These are phyloP conservation scores for Petrolisthes cinctipes DNA, from an alignment of 2,888 invertebrate species.

Conservation along the genomic window DNA sequence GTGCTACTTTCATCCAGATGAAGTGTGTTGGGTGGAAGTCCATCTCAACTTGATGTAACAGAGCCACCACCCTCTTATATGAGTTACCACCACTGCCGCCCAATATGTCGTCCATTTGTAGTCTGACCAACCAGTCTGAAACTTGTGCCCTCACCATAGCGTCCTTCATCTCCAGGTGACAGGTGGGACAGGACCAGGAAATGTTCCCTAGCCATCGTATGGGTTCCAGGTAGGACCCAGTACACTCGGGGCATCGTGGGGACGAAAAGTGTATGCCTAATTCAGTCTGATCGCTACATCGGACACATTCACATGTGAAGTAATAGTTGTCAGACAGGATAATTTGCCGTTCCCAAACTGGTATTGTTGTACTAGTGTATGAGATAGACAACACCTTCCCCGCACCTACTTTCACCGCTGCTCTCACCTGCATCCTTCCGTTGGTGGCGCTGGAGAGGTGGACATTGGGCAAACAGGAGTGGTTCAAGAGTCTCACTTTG, in stretches of 20 bases:
- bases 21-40: conserved; percentile 53
- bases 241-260: conserved; percentile 55
- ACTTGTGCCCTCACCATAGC: conserved; percentile 46
- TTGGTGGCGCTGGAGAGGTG: conserved; percentile 82
- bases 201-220: conserved; percentile 17
- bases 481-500: conserved; percentile 81
- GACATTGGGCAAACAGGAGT: conserved; percentile 85
- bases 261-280: conserved; percentile 56
- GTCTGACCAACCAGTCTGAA: conserved; percentile 31
- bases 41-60: conserved; percentile 42
- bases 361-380: conserved; percentile 75
- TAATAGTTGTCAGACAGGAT: conserved; percentile 33
- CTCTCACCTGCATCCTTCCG: conserved; percentile 76
- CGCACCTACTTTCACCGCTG: conserved; percentile 74
- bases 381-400: conserved; percentile 83
- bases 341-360: conserved; percentile 54
- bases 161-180: conserved; percentile 24
- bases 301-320: conserved; percentile 53
- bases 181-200: conserved; percentile 49
- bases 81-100: conserved; percentile 4
- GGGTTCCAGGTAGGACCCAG: neutral
- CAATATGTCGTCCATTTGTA: conserved; percentile 54
- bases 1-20: conserved; percentile 54
- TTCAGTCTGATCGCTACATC: conserved; percentile 59
- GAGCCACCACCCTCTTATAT: conserved; percentile 17